These are phyloP conservation scores for Liasis olivaceus DNA, from an alignment of 2,797 vertebrate genomes.

Conservation along the genomic window DNA sequence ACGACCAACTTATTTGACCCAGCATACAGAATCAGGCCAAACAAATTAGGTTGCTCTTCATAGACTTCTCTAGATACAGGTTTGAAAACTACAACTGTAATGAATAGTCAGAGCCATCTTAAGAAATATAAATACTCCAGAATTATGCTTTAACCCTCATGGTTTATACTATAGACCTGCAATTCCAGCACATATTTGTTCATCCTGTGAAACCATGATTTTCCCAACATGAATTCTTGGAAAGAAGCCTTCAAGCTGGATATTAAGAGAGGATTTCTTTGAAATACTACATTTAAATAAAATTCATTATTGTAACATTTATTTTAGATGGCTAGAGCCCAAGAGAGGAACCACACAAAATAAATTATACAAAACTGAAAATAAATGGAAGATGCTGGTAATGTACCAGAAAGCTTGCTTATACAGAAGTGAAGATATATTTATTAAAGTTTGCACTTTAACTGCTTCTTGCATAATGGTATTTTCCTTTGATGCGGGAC, in stretches of 20 bases:
- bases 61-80: not conserved
- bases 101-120: not conserved
- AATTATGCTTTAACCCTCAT: constrained; percentile 26
- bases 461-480: constrained; percentile 22
- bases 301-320: constrained; percentile 59
- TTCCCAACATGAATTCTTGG: constrained; percentile 52
- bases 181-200: constrained; percentile 44
- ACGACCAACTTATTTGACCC: too few species aligned
- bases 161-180: not conserved
- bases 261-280: constrained; percentile 49
- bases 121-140: constrained; percentile 24
- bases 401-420: constrained; percentile 29
- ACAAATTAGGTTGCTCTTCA: not conserved
- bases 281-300: constrained; percentile 57
- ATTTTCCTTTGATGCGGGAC: constrained; percentile 16
- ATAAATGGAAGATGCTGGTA: constrained; percentile 44
- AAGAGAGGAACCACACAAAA: constrained; percentile 56
- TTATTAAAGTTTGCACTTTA: constrained; percentile 49
- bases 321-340: constrained; percentile 60
- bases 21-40: not conserved
- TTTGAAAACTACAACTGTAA: not conserved
- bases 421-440: constrained; percentile 36
- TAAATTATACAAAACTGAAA: constrained; percentile 58
- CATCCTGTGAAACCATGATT: constrained; percentile 17
- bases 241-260: constrained; percentile 38